Percentiles rank a stretch among this genome's conserved stretches.
These are phyloP conservation scores for Mantis religiosa DNA, from an alignment of 2,888 invertebrate genomes.

Conservation along the genomic window DNA sequence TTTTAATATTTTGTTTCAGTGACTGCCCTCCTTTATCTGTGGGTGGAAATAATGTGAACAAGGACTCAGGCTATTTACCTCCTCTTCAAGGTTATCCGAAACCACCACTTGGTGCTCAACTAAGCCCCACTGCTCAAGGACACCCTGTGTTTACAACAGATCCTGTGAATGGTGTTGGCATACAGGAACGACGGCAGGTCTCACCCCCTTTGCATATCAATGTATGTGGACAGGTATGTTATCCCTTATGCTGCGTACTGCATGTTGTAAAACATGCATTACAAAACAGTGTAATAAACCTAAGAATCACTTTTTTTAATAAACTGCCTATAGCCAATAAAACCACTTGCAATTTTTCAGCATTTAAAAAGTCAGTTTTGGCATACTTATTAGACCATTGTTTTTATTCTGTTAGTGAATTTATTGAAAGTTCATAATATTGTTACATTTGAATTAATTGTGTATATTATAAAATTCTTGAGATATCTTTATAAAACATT, in stretches of 20 bases:
- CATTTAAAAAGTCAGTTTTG: no score
- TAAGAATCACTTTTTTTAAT: no score
- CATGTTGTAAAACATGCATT: no score
- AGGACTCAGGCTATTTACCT: slow-evolving; percentile 28
- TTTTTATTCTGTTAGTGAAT: no score
- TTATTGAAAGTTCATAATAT: no score
- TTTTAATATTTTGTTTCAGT: slow-evolving; percentile 14
- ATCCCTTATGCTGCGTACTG: neutral
- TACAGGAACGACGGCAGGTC: slow-evolving; percentile 44
- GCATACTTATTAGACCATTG: no score
- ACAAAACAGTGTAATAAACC: no score
- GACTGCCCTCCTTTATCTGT: slow-evolving; percentile 28
- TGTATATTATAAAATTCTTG: no score
- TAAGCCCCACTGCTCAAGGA: slow-evolving; percentile 21
- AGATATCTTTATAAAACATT: no score
- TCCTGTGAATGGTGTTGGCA: slow-evolving; percentile 24
- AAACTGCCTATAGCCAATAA: no score
- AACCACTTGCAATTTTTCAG: no score
- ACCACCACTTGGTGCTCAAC: slow-evolving; percentile 23
- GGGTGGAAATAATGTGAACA: slow-evolving; percentile 24
- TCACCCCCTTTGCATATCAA: slow-evolving; percentile 55
- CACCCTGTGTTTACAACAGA: slow-evolving; percentile 20
- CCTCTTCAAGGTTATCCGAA: slow-evolving; percentile 29
- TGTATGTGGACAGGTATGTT: slow-evolving; percentile 45
- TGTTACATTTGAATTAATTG: no score